phyloP scores from a whole-genome alignment of 2,113 vertebrate species.

The Seriola rivoliana region DNA sequence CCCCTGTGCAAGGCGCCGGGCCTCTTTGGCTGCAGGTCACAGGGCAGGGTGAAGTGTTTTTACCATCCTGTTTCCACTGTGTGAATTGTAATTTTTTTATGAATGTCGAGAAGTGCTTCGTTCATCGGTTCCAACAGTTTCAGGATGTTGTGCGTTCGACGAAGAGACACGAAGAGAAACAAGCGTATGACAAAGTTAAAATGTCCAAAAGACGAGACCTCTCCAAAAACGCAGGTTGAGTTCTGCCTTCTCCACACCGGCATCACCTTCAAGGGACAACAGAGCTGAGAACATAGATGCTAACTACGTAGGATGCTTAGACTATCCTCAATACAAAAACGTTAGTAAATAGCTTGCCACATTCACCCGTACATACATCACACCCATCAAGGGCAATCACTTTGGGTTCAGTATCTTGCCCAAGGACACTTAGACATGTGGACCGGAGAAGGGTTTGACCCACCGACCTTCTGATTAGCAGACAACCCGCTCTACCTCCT shows the following conservation, averaged over 20 bases:
- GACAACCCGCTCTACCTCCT: too few relatives aligned
- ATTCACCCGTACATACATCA: too few relatives aligned
- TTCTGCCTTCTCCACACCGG: too few relatives aligned
- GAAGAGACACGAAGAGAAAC: background rate
- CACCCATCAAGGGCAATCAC: too few relatives aligned
- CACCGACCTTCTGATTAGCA: too few relatives aligned
- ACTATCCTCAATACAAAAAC: background rate
- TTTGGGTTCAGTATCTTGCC: too few relatives aligned
- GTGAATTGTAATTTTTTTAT: background rate
- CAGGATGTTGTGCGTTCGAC: background rate
- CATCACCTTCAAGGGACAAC: background rate
- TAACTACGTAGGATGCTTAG: background rate
- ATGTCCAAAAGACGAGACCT: background rate
- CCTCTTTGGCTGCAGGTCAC: background rate
- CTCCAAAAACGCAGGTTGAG: too few relatives aligned
- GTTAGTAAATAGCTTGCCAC: too few relatives aligned
- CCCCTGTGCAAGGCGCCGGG: background rate
- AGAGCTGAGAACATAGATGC: background rate
- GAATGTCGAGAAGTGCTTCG: background rate
- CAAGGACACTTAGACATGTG: too few relatives aligned
- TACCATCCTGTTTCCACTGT: background rate
- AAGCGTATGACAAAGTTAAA: background rate
- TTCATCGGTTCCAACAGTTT: background rate
- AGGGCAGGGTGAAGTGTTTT: background rate
- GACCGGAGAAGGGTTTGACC: too few relatives aligned